phyloP scores from a whole-genome alignment of 2,888 invertebrate genomes.

The Drosophila falleni region DNA sequence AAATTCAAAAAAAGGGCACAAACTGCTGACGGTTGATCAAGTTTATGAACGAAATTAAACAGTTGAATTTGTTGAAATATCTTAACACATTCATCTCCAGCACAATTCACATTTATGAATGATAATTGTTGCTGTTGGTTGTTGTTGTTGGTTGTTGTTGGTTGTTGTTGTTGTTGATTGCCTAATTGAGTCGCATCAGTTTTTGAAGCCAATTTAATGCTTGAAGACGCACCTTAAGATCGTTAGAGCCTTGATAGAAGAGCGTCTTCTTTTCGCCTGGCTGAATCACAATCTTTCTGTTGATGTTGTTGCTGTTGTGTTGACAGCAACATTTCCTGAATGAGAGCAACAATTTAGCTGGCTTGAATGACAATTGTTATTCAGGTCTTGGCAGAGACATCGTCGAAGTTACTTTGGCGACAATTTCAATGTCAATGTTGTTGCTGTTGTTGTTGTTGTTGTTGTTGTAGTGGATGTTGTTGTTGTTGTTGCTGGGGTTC shows the following conservation, averaged over 20 bases:
- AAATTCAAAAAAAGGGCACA: constrained; percentile 16
- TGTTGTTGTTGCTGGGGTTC: constrained; percentile 43
- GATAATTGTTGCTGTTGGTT: constrained; percentile 12
- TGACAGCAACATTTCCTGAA: constrained; percentile 39
- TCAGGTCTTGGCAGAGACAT: constrained; percentile 51
- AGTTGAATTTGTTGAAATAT: constrained; percentile 30
- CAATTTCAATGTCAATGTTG: constrained; percentile 74
- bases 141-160: constrained; percentile 15
- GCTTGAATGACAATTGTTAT: constrained; percentile 43
- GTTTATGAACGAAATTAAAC: constrained; percentile 24
- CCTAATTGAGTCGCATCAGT: constrained; percentile 65
- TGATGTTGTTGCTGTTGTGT: constrained; percentile 13
- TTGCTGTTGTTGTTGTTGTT: constrained; percentile 27
- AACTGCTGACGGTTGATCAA: constrained; percentile 29
- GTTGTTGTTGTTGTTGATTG: constrained; percentile 31
- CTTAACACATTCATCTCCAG: constrained; percentile 19
- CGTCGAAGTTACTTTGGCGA: constrained; percentile 12
- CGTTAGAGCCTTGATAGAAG: constrained; percentile 30
- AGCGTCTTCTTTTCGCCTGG: constrained; percentile 1
- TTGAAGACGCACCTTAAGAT: constrained; percentile 45
- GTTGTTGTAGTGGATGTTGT: constrained; percentile 9
- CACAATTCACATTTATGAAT: constrained; percentile 23
- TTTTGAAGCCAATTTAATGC: constrained; percentile 60
- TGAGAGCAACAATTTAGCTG: constrained; percentile 20
- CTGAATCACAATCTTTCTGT: constrained; percentile 3